Conservation (phyloP, 2,888 invertebrate genomes). For the Hypomecis punctinalis region DNA sequence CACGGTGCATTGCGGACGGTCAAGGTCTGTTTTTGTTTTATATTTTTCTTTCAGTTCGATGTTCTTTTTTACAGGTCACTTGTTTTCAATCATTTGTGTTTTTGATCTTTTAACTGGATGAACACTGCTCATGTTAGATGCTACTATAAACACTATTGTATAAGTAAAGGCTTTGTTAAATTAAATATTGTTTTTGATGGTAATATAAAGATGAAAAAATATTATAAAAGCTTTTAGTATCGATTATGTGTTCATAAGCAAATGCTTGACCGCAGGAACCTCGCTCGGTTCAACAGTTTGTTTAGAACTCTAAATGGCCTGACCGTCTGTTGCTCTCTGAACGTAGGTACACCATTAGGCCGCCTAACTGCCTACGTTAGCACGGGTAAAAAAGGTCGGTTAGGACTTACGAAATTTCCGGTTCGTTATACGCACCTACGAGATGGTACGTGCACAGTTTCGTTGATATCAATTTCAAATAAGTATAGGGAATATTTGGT, state of each 20-base stretch:
- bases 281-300: conserved; percentile 42
- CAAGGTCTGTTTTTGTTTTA: conserved; percentile 82
- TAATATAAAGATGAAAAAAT: conserved; percentile 4
- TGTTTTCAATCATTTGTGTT: too few species aligned
- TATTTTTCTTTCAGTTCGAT: conserved; percentile 37
- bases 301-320: conserved; percentile 37
- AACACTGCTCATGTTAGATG: neutral
- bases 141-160: neutral
- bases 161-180: neutral
- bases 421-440: too few species aligned
- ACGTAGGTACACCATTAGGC: conserved; percentile 8
- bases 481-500: too few species aligned
- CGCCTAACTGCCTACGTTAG: conserved; percentile 8
- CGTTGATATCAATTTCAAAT: too few species aligned
- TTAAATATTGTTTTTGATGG: conserved; percentile 5
- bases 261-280: conserved; percentile 16
- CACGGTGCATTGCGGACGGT: conserved; percentile 87
- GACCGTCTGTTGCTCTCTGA: conserved; percentile 17
- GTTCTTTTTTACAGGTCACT: neutral
- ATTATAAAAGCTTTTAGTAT: conserved; percentile 33
- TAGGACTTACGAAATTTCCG: neutral
- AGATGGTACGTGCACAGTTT: too few species aligned
- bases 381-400: neutral
- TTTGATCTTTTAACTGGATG: too few species aligned
- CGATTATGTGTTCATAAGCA: conserved; percentile 41